phyloP scores from a whole-genome alignment of 2,113 vertebrate genomes.

The Myodes glareolus region DNA sequence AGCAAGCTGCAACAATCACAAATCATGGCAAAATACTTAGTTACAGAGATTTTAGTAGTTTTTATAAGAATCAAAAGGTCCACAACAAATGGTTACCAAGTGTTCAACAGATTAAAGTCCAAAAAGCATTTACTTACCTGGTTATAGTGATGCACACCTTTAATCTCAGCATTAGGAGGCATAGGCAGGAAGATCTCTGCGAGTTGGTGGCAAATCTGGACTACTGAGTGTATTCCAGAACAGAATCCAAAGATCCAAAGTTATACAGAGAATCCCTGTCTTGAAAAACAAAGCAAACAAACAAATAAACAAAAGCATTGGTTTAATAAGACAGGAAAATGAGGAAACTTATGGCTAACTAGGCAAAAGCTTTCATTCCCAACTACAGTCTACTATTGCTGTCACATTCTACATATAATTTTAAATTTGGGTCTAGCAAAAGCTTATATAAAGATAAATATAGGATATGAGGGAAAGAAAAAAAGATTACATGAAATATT shows the following conservation, averaged over 20 bases:
- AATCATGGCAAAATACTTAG: neutral
- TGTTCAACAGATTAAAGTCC: neutral
- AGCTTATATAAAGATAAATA: neutral
- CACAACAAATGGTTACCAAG: neutral
- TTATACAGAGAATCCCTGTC: neutral
- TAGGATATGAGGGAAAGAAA: neutral
- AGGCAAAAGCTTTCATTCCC: neutral
- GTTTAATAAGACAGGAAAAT: neutral
- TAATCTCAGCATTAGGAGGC: neutral
- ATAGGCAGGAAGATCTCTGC: neutral
- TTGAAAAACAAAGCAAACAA: neutral
- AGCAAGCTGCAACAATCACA: no score
- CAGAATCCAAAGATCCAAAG: neutral
- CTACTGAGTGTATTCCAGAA: neutral
- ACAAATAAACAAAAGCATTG: neutral
- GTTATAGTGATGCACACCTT: neutral
- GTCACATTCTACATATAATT: neutral
- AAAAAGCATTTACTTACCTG: neutral
- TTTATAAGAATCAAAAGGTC: neutral
- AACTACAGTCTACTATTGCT: neutral
- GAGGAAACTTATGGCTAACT: neutral
- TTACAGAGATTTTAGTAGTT: neutral
- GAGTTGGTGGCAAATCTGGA: neutral
- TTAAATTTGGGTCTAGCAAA: neutral
- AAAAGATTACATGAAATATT: neutral